Evolutionary conservation across 2,113 vertebrate species (phyloP).

Genomic region (Saguinus imperator): DNA sequence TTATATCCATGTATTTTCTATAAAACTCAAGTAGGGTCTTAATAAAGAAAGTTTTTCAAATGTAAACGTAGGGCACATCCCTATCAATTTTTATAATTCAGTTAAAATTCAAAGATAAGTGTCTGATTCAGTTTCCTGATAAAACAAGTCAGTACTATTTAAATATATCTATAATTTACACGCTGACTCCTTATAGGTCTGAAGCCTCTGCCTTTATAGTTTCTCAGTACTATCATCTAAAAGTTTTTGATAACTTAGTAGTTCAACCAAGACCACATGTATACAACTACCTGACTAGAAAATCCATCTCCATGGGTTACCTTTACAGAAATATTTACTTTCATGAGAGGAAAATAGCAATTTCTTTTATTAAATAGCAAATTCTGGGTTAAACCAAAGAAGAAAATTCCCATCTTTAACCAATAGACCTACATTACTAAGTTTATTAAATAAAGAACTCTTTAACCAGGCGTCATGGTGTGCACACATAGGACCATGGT

Average conservation of each 20-base stretch:
- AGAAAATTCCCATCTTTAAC: background rate
- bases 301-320: background rate
- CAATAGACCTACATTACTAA: background rate
- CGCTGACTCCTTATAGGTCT: background rate
- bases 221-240: background rate
- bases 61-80: background rate
- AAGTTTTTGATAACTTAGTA: background rate
- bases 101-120: conserved; percentile 5
- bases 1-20: background rate
- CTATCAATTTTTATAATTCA: background rate
- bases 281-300: background rate
- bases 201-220: background rate
- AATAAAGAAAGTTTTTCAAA: background rate
- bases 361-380: background rate
- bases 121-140: background rate
- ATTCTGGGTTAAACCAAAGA: background rate
- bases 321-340: conserved; percentile 13
- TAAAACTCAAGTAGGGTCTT: background rate
- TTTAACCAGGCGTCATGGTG: background rate
- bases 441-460: background rate
- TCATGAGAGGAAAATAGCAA: background rate
- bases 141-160: background rate
- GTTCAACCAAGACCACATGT: background rate
- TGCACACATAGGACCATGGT: too few relatives aligned
- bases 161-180: background rate